Evolutionary conservation across 1,140 invertebrate genomes (phyloP).

Genomic region (Heliconius melpomene): DNA sequence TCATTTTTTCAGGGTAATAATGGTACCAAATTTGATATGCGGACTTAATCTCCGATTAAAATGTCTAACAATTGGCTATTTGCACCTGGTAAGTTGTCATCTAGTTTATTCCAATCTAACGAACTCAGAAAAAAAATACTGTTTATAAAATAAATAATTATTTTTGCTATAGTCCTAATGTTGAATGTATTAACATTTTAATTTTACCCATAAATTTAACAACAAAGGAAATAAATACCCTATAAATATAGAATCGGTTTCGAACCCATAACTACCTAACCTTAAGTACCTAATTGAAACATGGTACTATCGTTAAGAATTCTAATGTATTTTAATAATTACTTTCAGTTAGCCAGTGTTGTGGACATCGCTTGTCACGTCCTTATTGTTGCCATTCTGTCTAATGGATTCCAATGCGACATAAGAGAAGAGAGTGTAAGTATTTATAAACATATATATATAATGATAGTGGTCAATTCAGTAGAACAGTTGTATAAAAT

Average conservation of each 20-base stretch:
- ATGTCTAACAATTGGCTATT: conserved; percentile 40
- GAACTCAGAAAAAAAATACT: background rate
- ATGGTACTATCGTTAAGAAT: background rate
- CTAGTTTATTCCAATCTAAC: background rate
- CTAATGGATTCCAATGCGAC: conserved; percentile 59
- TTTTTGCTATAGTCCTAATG: too few species aligned
- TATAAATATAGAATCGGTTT: too few species aligned
- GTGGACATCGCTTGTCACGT: conserved; percentile 54
- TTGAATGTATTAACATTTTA: too few species aligned
- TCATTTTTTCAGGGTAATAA: background rate
- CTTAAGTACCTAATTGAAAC: too few species aligned
- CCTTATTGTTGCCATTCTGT: conserved; percentile 48
- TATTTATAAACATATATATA: conserved; percentile 22
- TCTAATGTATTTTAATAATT: background rate
- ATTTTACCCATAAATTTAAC: too few species aligned
- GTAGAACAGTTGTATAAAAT: too few species aligned
- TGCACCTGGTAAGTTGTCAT: conserved; percentile 38
- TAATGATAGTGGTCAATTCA: too few species aligned
- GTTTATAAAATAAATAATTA: background rate
- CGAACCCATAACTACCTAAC: too few species aligned
- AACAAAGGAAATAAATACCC: too few species aligned
- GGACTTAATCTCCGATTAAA: conserved; percentile 30
- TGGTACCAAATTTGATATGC: conserved; percentile 8
- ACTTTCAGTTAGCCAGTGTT: conserved; percentile 52
- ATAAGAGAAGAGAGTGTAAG: conserved; percentile 50